phyloP scores from a whole-genome alignment of 2,113 vertebrate species.

The Rousettus leschenaultii region DNA sequence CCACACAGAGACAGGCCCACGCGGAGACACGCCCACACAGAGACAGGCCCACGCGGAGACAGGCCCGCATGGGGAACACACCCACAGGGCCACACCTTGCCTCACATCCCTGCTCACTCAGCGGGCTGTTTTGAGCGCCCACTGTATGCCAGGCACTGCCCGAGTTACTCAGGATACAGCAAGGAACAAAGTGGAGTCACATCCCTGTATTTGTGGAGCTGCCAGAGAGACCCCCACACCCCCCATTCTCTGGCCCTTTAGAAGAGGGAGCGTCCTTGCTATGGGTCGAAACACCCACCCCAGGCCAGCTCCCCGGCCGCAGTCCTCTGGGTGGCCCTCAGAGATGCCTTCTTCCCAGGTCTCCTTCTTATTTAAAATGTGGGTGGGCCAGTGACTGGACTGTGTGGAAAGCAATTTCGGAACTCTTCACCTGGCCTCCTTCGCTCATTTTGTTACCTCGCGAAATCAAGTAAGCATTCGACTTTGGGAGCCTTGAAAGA shows the following conservation, averaged over 20 bases:
- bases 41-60: no score
- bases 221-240: not conserved
- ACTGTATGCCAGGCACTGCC: not conserved
- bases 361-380: not conserved
- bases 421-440: not conserved
- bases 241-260: not conserved
- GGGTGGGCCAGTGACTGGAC: not conserved
- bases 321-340: not conserved
- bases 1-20: no score
- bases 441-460: not conserved
- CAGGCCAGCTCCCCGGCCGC: not conserved
- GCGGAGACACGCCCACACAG: no score
- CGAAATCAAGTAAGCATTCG: not conserved
- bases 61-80: no score
- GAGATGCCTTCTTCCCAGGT: no score
- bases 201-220: not conserved
- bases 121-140: not conserved
- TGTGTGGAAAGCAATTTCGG: not conserved
- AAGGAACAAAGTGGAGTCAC: not conserved
- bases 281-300: not conserved
- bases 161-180: not conserved
- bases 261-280: not conserved
- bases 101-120: not conserved
- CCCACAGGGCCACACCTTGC: no score
- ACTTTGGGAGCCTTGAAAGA: not conserved